phyloP scores from a whole-genome alignment of 2,888 invertebrate species.

The Andrena camellia region DNA sequence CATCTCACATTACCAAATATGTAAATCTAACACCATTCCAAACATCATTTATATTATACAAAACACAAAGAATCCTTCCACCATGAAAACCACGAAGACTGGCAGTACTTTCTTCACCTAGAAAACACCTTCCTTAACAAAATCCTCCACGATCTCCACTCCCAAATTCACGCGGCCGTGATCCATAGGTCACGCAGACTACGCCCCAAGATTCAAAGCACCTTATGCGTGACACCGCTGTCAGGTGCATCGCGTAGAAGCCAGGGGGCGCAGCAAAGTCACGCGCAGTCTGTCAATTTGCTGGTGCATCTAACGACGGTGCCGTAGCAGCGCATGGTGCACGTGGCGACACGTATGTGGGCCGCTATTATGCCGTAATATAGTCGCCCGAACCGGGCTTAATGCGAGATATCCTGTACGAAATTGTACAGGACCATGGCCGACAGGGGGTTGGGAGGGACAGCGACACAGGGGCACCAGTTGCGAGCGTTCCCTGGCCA shows the following conservation, averaged over 20 bases:
- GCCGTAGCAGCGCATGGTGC: conserved; percentile 28
- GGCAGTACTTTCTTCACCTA: no score
- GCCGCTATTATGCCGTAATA: conserved; percentile 71
- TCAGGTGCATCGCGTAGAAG: conserved; percentile 1
- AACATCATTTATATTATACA: no score
- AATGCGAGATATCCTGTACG: conserved; percentile 80
- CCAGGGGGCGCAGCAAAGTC: conserved; percentile 47
- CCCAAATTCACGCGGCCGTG: no score
- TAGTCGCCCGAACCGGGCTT: conserved; percentile 68
- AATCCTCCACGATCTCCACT: no score
- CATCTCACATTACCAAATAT: no score
- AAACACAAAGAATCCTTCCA: no score
- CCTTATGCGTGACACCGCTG: conserved; percentile 18
- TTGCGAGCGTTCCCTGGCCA: conserved; percentile 53
- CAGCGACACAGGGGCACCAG: conserved; percentile 46
- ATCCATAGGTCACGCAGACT: no score
- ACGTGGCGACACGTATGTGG: conserved; percentile 55
- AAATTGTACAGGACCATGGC: conserved; percentile 75
- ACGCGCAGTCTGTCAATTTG: conserved; percentile 65
- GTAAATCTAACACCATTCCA: no score
- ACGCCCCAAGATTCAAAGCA: conserved; percentile 28
- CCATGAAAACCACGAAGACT: no score
- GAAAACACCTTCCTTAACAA: no score
- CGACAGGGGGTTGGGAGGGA: conserved; percentile 27
- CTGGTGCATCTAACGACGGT: conserved; percentile 29